Evolutionary conservation across 2,888 invertebrate genomes (phyloP).

Genomic region (Drosophila nigritarsus): DNA sequence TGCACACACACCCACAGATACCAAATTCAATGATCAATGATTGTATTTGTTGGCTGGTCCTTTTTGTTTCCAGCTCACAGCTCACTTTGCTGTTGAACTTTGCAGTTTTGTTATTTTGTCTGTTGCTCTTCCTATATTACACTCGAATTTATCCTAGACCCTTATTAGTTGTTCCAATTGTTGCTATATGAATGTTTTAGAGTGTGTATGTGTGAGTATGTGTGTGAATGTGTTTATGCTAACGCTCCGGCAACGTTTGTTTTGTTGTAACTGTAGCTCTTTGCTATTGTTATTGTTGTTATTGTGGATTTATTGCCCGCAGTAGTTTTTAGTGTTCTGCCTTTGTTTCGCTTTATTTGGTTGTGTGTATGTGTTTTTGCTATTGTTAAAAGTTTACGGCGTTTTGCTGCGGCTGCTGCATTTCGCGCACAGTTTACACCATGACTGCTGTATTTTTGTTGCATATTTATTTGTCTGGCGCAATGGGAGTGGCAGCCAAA

Average conservation of each 20-base stretch:
- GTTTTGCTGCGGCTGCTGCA: constrained; percentile 74
- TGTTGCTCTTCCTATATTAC: constrained; percentile 61
- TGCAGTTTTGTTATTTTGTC: constrained; percentile 30
- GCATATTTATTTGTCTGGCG: constrained; percentile 56
- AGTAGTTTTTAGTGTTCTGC: constrained; percentile 67
- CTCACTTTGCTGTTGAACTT: constrained; percentile 19
- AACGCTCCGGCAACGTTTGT: constrained; percentile 50
- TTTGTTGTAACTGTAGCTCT: constrained; percentile 25
- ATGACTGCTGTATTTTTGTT: constrained; percentile 47
- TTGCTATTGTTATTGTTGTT: constrained; percentile 19
- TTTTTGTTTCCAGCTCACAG: constrained; percentile 10
- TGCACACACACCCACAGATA: constrained; percentile 6
- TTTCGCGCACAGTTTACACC: constrained; percentile 68
- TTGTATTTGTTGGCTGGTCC: constrained; percentile 33
- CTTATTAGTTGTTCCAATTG: constrained; percentile 72
- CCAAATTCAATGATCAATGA: constrained; percentile 37
- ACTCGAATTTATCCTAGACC: constrained; percentile 64
- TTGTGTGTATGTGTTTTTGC: constrained; percentile 52
- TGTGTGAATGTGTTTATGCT: constrained; percentile 60
- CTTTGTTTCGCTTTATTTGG: constrained; percentile 57
- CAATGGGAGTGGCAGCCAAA: constrained; percentile 49
- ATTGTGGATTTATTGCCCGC: constrained; percentile 70
- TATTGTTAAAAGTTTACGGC: constrained; percentile 77
- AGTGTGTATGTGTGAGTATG: constrained; percentile 16
- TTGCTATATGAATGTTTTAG: constrained; percentile 2